Evolutionary conservation across 1,140 invertebrate genomes (phyloP).

Genomic region (Cydia fagiglandana): DNA sequence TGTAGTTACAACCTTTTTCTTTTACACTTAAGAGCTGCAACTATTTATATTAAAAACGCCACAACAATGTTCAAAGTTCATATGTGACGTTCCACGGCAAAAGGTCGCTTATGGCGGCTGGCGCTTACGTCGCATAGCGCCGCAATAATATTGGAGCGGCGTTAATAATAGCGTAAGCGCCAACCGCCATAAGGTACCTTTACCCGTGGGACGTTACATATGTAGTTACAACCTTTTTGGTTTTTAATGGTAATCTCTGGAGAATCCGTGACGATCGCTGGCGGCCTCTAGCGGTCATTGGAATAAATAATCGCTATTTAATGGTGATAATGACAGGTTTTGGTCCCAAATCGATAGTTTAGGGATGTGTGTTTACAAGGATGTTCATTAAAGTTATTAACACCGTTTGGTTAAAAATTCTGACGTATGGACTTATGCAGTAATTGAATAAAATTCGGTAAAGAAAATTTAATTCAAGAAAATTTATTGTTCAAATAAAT

Average conservation of each 20-base stretch:
- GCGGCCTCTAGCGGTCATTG: not conserved
- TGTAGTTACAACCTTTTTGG: not conserved
- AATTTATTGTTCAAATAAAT: no score
- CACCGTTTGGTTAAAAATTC: not conserved
- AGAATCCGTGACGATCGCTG: conserved; percentile 32
- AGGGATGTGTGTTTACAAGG: not conserved
- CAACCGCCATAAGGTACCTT: no score
- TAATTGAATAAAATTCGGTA: no score
- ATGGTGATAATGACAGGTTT: conserved; percentile 27
- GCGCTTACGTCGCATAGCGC: no score
- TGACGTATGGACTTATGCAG: no score
- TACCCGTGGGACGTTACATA: no score
- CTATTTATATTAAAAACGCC: not conserved
- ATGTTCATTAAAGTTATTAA: no score
- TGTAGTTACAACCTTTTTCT: not conserved
- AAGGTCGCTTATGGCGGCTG: no score
- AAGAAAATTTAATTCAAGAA: no score
- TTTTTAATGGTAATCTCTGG: conserved; percentile 35
- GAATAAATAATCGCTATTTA: not conserved
- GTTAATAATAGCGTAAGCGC: no score
- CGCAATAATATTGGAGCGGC: no score
- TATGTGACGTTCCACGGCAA: no score
- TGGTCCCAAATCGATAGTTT: conserved; percentile 17
- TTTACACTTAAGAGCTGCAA: not conserved
- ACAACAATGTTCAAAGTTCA: not conserved